Base-by-base conservation (phyloP, 2,888 invertebrate species). In the Pyrrhia umbra region DNA sequence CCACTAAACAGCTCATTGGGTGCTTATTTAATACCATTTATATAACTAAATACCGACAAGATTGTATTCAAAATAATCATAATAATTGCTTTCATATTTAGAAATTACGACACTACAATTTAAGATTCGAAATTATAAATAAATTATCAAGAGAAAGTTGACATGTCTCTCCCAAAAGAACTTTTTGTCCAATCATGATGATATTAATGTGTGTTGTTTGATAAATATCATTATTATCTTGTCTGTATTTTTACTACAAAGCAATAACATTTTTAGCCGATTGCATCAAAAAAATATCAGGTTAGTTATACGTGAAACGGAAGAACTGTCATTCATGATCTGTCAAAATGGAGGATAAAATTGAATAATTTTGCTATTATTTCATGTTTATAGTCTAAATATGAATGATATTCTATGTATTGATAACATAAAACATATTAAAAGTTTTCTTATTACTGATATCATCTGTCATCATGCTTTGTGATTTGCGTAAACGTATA, bases 71-170 rank as follows among this genome's bases (percentile, higher is more conserved):
- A 20, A 15, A 37, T 43, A 9, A n/a, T 18, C 13, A 0, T 1
- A 42, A 1, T 63, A 50, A 63, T 65, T 23, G n/a, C 20, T 37
- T 47, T 30, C 13, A 47, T 66, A 4, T 39, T 52, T 37, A 45
- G 49, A 30, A 43, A 50, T 54, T 40, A 34, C 27, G 52, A 18
- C 54, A 67, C 5, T 15, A 8, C 39, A 27, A 30, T 58, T 43
- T 16, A 39, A 37, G 23, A 52, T 9, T 43, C 16, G n/a, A 30
- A 30, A 30, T 30, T 37, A 0, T 20, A 27, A 43, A 50, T 52
- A 27, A 51, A 67, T 51, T 15, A 42, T 30, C 18, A 16, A 60
- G 69, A 60, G 69, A 70, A 68, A 70, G 74, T 51, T 52, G 37
- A 30, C 27, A 50, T 16, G 40, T 55, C 13, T 52, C n/a, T 39